Base-by-base conservation (phyloP, 2,113 vertebrate genomes). In the Eptesicus fuscus region DNA sequence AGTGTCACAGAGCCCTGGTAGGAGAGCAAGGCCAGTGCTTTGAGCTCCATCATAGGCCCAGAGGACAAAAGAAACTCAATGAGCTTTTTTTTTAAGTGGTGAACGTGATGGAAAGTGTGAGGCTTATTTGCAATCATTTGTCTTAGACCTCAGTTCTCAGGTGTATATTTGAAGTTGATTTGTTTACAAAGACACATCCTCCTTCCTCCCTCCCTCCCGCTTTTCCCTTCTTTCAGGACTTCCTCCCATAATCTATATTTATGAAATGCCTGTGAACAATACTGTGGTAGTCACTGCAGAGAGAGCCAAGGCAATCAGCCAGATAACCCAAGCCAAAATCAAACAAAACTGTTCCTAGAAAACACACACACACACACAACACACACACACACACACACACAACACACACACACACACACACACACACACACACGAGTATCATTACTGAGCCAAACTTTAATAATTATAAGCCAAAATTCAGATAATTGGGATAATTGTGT, bases 341-440 rank as follows among this genome's bases (percentile, higher is more conserved):
- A 88, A 95, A 84, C 61, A 97, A 90, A 96, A 89, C 89, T 51
- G 74, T 90, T 95, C 86, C 86, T 94, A 86, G 95, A 93, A 89
- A 94, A 90, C 71, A 94, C 69, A 88, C 53, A 90, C 71, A 94
- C 47, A 49, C 47, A 94, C 49, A 51, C 49, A n/a, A n/a, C n/a
- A n/a, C n/a, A n/a, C n/a, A n/a, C n/a, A n/a, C n/a, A n/a, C n/a
- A n/a, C n/a, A n/a, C n/a, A 49, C 47, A 49, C 47, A 47, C 47
- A 82, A n/a, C 71, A 88, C 49, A 89, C 71, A 94, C 49, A 51
- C 49, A 51, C 49, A 51, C 49, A 51, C 49, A 18, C 47, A 49
- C 47, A 49, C 47, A 83, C 73, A 71, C 67, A 80, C 84, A 76
- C 22, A 84, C 61, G 71, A 92, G 30, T 44, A 65, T 51, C n/a